Percentiles rank a stretch among this genome's conserved stretches.
phyloP scores from a whole-genome alignment of 2,113 vertebrate species.

The Tragulus kanchil region DNA sequence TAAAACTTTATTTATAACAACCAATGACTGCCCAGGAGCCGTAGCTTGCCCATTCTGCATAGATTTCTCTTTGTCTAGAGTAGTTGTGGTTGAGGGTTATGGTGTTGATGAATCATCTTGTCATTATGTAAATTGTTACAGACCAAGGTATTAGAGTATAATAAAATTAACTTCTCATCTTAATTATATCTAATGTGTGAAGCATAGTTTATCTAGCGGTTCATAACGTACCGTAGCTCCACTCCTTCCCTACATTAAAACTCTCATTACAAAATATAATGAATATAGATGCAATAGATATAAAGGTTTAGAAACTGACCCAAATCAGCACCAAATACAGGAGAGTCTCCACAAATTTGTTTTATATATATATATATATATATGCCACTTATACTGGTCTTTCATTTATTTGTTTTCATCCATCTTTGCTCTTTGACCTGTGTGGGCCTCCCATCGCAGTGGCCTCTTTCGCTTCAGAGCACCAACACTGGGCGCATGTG shows the following conservation, averaged over 20 bases:
- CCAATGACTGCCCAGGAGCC: not conserved
- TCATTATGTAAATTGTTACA: not conserved
- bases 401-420: no score
- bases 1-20: slow-evolving; percentile 13
- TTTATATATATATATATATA: not conserved
- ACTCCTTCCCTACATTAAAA: not conserved
- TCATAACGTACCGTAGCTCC: no score
- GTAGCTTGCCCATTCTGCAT: not conserved
- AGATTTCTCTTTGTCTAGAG: not conserved
- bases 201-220: not conserved
- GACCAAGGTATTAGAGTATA: not conserved
- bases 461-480: no score
- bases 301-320: no score
- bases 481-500: no score
- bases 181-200: not conserved
- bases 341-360: not conserved
- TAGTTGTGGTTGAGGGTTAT: fast-evolving
- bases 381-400: no score
- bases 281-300: not conserved
- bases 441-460: no score
- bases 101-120: not conserved
- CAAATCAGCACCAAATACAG: no score
- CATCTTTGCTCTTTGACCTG: no score
- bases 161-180: not conserved
- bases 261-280: not conserved